Conservation (phyloP, 2,888 invertebrate species). For the Lasioglossum marginatum region DNA sequence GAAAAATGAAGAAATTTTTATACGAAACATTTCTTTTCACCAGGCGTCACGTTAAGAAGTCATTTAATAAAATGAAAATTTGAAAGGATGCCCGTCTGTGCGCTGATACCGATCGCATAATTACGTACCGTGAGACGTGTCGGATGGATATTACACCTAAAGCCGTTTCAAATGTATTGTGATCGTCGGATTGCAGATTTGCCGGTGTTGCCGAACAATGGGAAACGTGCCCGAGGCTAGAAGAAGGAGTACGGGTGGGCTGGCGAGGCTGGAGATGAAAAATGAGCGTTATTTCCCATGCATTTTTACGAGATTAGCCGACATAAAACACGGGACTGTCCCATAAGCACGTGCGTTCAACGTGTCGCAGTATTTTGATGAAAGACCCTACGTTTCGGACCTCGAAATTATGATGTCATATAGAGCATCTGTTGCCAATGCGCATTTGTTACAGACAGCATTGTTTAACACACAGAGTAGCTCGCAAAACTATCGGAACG, state of each 20-base stretch:
- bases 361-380: slow-evolving; percentile 47
- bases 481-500: not conserved
- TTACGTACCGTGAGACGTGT: slow-evolving; percentile 33
- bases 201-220: slow-evolving; percentile 53
- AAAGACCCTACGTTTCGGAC: not conserved
- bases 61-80: not conserved
- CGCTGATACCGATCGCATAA: slow-evolving; percentile 29
- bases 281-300: slow-evolving; percentile 79
- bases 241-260: slow-evolving; percentile 25
- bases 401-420: not conserved
- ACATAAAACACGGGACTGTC: slow-evolving; percentile 77
- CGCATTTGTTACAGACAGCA: not conserved
- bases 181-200: slow-evolving; percentile 47
- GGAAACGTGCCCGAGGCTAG: slow-evolving; percentile 60
- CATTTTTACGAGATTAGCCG: slow-evolving; percentile 82
- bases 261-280: slow-evolving; percentile 66
- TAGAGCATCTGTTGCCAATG: not conserved
- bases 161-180: slow-evolving; percentile 49
- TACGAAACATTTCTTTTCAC: too few relatives aligned
- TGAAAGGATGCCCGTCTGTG: too few relatives aligned
- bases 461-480: not conserved
- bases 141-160: slow-evolving; percentile 12
- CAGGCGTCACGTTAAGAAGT: too few relatives aligned
- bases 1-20: not conserved
- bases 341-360: slow-evolving; percentile 76